Base-by-base conservation (phyloP, 2,113 vertebrate species). In the Rallus limicola region DNA sequence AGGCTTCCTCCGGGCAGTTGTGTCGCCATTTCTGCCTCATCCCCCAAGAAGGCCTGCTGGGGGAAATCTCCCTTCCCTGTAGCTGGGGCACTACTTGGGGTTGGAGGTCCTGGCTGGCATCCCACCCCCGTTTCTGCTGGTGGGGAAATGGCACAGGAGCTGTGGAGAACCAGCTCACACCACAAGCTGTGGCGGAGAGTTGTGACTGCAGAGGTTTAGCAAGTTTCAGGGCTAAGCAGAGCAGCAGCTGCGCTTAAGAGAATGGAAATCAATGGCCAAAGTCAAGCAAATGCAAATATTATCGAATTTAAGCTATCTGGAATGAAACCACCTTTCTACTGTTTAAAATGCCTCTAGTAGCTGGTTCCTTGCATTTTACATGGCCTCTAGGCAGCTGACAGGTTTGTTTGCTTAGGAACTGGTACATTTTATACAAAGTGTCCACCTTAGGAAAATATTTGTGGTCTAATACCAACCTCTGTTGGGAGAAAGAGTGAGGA, bases 21-120 rank as follows among this genome's bases (percentile, higher is more conserved):
- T 15, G 59, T 19, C 13, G 16, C 29, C 7, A 1, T 34, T 40
- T 13, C n/a, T 25, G 62, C 24, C 53, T 16, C 18, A 2, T 11
- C 28, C 19, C 46, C 24, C 42, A 0, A 7, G 33, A 10, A 38
- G 38, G 29, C 12, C 34, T 9, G 31, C 24, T 24, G 16, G 4
- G 55, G 60, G 46, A 38, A 46, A 15, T 10, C 36, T 12, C 56
- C 33, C 17, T 5, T 15, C 10, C 36, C 23, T 2, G 59, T 6
- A n/a, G 44, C 15, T 28, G 0, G 16, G 60, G 42, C 10, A 3
- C 18, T 29, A 17, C 25, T 3, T 2, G 68, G 31, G 17, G 29
- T 19, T 19, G 1, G 33, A 5, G 25, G 40, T 20, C 8, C 8
- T 0, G 13, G 77, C 2, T 4, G 14, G 2, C 23, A 3, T 1